phyloP scores from a whole-genome alignment of 1,140 invertebrate species.

The Aethina tumida region DNA sequence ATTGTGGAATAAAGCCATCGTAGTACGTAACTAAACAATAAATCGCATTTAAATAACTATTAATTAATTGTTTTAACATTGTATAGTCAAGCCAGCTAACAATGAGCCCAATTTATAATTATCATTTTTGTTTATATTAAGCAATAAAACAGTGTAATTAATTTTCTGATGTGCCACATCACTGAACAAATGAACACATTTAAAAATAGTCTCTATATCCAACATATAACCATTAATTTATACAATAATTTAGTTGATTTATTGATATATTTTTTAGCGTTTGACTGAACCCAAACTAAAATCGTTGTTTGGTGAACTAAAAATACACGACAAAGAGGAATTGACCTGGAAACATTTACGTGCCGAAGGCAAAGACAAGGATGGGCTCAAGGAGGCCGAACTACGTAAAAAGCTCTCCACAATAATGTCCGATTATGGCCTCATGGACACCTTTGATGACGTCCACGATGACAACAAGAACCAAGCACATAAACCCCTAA shows the following conservation, averaged over 20 bases:
- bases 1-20: constrained; percentile 34
- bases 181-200: too few species aligned
- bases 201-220: too few species aligned
- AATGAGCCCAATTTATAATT: too few species aligned
- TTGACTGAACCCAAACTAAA: constrained; percentile 75
- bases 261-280: constrained; percentile 57
- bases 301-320: constrained; percentile 77
- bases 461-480: constrained; percentile 47
- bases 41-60: constrained; percentile 1
- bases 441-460: constrained; percentile 71
- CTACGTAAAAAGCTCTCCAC: constrained; percentile 68
- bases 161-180: too few species aligned
- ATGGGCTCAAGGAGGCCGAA: constrained; percentile 74
- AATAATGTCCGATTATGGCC: constrained; percentile 72
- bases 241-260: too few species aligned
- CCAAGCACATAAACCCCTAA: constrained; percentile 29
- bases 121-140: too few species aligned
- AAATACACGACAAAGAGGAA: constrained; percentile 89
- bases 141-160: too few species aligned
- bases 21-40: constrained; percentile 15
- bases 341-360: constrained; percentile 71
- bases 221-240: too few species aligned
- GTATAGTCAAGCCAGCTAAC: too few species aligned
- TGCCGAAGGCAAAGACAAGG: constrained; percentile 73
- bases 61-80: too few species aligned